Percentiles rank a stretch among this genome's conserved stretches.
Evolutionary conservation across 2,113 vertebrate species (phyloP).

Genomic region (Phaethornis superciliosus): DNA sequence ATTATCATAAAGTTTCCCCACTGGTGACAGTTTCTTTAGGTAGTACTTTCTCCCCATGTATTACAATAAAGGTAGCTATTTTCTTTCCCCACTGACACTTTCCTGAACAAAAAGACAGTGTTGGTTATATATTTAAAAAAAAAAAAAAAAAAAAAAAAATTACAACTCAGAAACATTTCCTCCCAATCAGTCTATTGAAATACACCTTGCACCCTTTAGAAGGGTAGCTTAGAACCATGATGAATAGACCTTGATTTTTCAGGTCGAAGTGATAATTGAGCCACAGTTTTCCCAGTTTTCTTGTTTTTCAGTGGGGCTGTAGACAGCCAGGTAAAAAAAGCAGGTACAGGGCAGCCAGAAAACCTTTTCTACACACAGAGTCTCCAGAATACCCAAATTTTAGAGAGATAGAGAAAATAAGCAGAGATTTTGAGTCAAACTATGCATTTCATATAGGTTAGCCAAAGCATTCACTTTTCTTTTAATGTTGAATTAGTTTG

Average conservation of each 20-base stretch:
- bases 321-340: not conserved
- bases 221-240: not conserved
- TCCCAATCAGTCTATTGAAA: conserved; percentile 25
- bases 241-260: conserved; percentile 50
- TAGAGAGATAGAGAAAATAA: not conserved
- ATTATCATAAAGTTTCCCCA: not conserved
- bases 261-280: not conserved
- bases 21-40: not conserved
- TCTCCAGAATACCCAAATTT: not conserved
- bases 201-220: not conserved
- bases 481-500: not conserved
- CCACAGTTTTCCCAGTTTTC: not conserved
- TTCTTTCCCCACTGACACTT: not conserved
- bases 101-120: not conserved
- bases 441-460: not conserved
- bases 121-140: not conserved
- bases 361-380: not conserved
- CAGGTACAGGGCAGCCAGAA: not conserved
- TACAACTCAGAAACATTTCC: not conserved
- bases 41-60: not conserved
- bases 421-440: not conserved
- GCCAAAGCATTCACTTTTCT: not conserved
- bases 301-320: not conserved
- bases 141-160: not conserved
- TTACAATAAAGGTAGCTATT: not conserved